phyloP scores from a whole-genome alignment of 2,797 vertebrate genomes.

The Thripadectes ignobilis region DNA sequence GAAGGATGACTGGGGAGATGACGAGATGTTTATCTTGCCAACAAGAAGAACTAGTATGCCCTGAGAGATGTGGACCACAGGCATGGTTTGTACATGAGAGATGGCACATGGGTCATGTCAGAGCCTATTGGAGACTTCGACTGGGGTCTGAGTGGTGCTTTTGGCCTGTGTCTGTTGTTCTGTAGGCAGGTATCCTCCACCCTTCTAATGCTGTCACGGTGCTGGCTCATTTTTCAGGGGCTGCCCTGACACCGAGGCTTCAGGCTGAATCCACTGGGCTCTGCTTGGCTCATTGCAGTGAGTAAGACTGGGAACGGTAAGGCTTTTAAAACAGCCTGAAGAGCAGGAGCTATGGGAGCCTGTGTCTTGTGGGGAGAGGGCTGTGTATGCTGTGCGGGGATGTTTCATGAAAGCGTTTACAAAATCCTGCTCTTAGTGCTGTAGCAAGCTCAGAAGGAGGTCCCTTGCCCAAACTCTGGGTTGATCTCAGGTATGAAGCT shows the following conservation, averaged over 20 bases:
- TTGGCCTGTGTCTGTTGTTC: not conserved
- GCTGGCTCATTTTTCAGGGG: not conserved
- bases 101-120: not conserved
- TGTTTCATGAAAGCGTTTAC: not conserved
- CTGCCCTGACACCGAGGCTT: not conserved
- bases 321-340: not conserved
- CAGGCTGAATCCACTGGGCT: not conserved
- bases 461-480: not conserved
- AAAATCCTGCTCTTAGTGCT: not conserved
- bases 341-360: not conserved
- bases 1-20: not conserved
- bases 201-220: not conserved
- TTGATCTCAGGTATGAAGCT: not conserved
- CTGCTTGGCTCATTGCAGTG: not conserved
- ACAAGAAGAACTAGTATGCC: not conserved
- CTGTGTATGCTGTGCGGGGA: not conserved
- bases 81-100: rapidly evolving
- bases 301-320: not conserved
- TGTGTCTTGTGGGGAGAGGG: not conserved
- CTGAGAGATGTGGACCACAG: not conserved
- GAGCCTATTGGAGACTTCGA: not conserved
- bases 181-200: not conserved
- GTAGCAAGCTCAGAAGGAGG: not conserved
- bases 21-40: not conserved
- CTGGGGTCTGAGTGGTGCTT: not conserved